Base-by-base conservation (phyloP, 2,888 invertebrate species). In the Agriopis aurantiaria region DNA sequence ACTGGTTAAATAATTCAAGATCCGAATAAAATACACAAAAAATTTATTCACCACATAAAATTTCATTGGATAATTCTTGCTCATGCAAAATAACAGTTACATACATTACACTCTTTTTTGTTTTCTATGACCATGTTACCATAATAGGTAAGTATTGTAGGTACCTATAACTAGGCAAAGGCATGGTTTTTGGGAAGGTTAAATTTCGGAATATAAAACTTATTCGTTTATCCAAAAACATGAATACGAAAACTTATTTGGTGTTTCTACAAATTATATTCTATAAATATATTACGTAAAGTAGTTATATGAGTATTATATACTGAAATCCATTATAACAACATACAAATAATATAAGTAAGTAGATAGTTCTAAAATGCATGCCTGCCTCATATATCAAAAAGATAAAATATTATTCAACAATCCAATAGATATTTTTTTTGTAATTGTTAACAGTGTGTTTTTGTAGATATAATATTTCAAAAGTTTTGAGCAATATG, bases 21-120 rank as follows among this genome's bases (percentile, higher is more conserved):
- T 1, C 43, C 43, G 43, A 79, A 75, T 82, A 86, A 88, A 90
- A 88, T 92, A 92, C 93, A 94, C 92, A 93, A 93, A 71, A 92
- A 91, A 85, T 91, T 93, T 93, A 93, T 93, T 93, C 89, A 93
- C 93, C 93, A 93, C 93, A 91, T 93, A 93, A 92, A 91, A 88
- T 91, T 89, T 88, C 84, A 84, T 87, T 88, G 86, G 88, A 88
- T 88, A 84, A 67, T 77, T 89, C 87, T 90, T 88, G 91, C 89
- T 85, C 85, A 88, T 88, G 91, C 92, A 93, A 93, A 92, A 92
- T 93, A 94, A 93, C 92, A 92, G 82, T 88, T 88, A 89, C 17
- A 62, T 62, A 61, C 41, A 52, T 52, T 40, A 53, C n/a, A 45
- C 53, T 23, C 88, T 90, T 80, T 88, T 86, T 85, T 82, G 88